Conservation (phyloP, 2,797 vertebrate species). For the Tragopan temminckii region DNA sequence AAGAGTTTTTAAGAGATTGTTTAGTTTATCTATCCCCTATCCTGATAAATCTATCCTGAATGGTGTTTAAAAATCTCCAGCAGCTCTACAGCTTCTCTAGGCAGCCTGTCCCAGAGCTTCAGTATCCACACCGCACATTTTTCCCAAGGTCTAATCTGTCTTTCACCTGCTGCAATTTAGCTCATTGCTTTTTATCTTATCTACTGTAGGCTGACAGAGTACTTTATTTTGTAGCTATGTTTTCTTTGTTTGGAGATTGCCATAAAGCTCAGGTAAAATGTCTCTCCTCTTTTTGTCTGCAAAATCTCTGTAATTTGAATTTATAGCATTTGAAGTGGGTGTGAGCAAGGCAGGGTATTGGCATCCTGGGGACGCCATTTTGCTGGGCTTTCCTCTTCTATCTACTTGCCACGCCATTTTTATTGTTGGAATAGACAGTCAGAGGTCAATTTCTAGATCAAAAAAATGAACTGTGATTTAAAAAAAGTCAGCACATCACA, state of each 20-base stretch:
- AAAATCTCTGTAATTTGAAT: neutral
- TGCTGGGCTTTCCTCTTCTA: neutral
- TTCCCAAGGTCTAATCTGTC: neutral
- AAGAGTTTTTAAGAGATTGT: constrained; percentile 27
- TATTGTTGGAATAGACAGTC: neutral
- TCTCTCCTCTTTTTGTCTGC: neutral
- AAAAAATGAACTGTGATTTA: neutral
- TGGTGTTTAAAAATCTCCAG: neutral
- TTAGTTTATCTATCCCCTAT: constrained; percentile 2
- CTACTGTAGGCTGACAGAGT: neutral
- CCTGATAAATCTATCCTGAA: constrained; percentile 18
- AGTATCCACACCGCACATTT: neutral
- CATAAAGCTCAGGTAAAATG: neutral
- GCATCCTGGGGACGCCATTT: neutral
- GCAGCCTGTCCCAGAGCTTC: neutral
- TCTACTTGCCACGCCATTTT: neutral
- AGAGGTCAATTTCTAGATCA: neutral
- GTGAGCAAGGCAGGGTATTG: neutral
- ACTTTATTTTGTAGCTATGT: neutral
- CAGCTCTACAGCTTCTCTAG: constrained; percentile 1
- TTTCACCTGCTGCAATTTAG: constrained; percentile 17
- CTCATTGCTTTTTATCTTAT: neutral
- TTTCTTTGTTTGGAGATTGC: neutral
- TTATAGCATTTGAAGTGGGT: neutral
- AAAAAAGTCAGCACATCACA: neutral